Evolutionary conservation across 2,113 vertebrate genomes (phyloP), one percentile per base, ranked within the genome.

Genomic region (Dasyornis broadbenti): DNA sequence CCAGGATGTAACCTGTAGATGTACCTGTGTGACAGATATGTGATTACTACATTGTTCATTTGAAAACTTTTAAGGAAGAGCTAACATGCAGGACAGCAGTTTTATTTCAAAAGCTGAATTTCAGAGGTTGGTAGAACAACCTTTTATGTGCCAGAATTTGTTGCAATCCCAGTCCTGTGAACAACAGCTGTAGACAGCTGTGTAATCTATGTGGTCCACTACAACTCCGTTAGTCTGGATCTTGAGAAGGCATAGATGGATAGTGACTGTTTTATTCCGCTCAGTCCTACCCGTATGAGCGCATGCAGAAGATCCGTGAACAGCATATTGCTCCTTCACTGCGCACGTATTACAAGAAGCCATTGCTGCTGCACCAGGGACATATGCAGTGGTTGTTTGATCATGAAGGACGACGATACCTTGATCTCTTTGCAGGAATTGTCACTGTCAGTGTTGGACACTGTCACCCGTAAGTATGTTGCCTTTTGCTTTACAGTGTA

Each of bases 301-400:
- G 2, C 2, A 97, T 98, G 93, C 94, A 97, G 97, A 97, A 98
- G 85, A 98, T 99, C 69, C 98, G 99, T 45, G 97, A 95, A 56
- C 71, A 94, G 28, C 97, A 98, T 64, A 71, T 99, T 60, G 97
- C 98, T 35, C 98, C 98, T 71, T 92, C 95, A 9, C 86, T 96
- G 83, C 91, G 88, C 22, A 98, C 96, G 0, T 98, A 94, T 77
- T 99, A 99, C 96, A 98, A 98, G 80, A 98, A 97, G 23, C 99
- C 99, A 7, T 72, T 99, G 90, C 96, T 99, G 76, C 92, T 99
- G 63, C 98, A 99, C 91, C 99, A 99, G 94, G 99, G 99, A 3
- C 83, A 98, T 89, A 99, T 99, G 99, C 98, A 99, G 96, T 99
- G 99, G 99, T 75, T 99, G 44, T 99, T 99, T 97, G 99, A 99